Evolutionary conservation across 2,797 vertebrate genomes (phyloP), one percentile per base, ranked within the genome.

Genomic region (Parambassis ranga): DNA sequence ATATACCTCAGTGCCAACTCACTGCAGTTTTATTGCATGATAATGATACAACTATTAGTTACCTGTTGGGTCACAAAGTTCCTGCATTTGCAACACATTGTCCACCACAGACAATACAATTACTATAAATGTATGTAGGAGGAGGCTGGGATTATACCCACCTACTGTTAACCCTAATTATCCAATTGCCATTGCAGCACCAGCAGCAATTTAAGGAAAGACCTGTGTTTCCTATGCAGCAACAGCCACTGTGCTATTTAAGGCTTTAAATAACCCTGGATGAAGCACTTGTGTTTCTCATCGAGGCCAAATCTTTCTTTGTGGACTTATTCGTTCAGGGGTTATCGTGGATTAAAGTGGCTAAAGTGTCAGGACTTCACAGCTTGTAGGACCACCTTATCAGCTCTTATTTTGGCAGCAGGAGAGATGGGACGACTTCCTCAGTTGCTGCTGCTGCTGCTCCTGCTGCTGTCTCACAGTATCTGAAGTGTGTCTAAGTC

Each of bases 311-410:
- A 39, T 31, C 44, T 15, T 16, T 53, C n/a, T 55, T 51, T 37
- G 4, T 39, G 8, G 37, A 50, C 48, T 22, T n/a, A n/a, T n/a
- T n/a, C n/a, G n/a, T n/a, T n/a, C 10, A 7, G 31, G 37, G 49
- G 62, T 77, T 83, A 76, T 79, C 68, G 2, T 2, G 15, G 68
- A 71, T 69, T 71, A 50, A 59, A 77, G 79, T 61, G 65, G 63
- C 60, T 83, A 10, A 84, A 80, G 82, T 86, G 79, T 82, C 60
- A 53, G 46, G 81, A 57, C 80, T 76, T 82, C 59, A 60, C 79
- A 79, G 60, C 58, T 79, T 19, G 23, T 15, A 22, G 32, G 55
- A 51, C 23, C 14, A 7, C 28, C 61, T 74, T 80, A 80, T 81
- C 75, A 51, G 20, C 57, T 79, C 53, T 64, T 73, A 68, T 83